Evolutionary conservation across 2,888 invertebrate species (phyloP).

Genomic region (Conomelus anceps): DNA sequence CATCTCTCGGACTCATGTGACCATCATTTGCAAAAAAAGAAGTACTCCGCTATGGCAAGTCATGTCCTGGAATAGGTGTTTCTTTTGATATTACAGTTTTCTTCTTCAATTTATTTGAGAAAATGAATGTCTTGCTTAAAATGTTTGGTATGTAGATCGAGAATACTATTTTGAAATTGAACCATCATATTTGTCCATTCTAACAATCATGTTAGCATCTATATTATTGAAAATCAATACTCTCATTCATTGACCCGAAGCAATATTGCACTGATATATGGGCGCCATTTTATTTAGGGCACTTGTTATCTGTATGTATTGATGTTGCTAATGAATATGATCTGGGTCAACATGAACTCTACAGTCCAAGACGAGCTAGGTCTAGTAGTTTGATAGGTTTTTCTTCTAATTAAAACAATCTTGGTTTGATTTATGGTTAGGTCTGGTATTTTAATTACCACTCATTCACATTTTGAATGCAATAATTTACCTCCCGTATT

Average conservation of each 20-base stretch:
- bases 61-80: no score
- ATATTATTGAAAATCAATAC: background rate
- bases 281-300: background rate
- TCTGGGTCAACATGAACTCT: background rate
- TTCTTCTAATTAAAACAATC: background rate
- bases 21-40: no score
- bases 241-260: background rate
- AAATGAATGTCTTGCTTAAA: no score
- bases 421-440: background rate
- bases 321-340: background rate
- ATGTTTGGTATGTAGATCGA: background rate
- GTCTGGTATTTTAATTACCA: no score
- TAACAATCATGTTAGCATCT: background rate
- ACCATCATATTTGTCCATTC: background rate
- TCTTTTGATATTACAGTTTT: no score
- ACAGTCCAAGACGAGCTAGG: background rate
- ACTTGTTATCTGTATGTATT: background rate
- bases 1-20: no score
- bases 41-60: no score
- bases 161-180: background rate
- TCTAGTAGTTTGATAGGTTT: background rate
- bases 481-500: no score
- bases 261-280: background rate
- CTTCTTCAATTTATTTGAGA: no score
- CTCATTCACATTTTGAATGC: no score